Base-by-base conservation (phyloP, 2,113 vertebrate species). In the Barbus barbus region DNA sequence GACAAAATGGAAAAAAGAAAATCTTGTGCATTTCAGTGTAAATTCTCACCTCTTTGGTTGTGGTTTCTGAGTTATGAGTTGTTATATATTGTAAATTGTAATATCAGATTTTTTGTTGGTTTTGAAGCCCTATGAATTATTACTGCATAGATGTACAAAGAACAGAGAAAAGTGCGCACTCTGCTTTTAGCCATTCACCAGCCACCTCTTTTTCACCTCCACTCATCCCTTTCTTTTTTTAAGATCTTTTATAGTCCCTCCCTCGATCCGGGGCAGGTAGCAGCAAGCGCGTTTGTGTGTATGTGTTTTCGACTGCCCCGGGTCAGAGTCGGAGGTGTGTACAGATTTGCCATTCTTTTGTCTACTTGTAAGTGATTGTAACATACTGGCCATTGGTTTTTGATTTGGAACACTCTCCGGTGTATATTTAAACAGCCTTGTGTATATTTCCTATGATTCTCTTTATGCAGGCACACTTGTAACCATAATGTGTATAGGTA, bases 51-150 rank as follows among this genome's bases (percentile, higher is more conserved):
- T 97, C 95, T 97, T 96, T 96, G 97, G 97, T 98, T 95, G 96
- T 99, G 97, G 87, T 88, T 88, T 81, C 20, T 81, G 81, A 97
- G 95, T 96, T 96, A 96, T 96, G 88, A 97, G 97, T 95, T 98
- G 96, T 98, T 99, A 97, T 99, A 99, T 98, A 99, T 99, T 98
- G 97, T 99, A 99, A 99, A 99, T 99, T 99, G 97, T 99, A 99
- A 98, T 99, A 99, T 97, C 97, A 96, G 96, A 86, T 95, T 96
- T 97, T 97, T 96, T 87, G 81, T 87, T 88, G 83, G 94, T 96
- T 97, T 97, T 94, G 95, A 96, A 96, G 95, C 96, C 96, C 96
- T 97, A 95, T 97, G 96, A 97, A 97, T 97, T 88, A 97, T 96
- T 97, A 96, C 96, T 95, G 97, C 96, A 96, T 97, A 96, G 93